phyloP scores from a whole-genome alignment of 2,797 vertebrate species.

The Macroramphosus scolopax region DNA sequence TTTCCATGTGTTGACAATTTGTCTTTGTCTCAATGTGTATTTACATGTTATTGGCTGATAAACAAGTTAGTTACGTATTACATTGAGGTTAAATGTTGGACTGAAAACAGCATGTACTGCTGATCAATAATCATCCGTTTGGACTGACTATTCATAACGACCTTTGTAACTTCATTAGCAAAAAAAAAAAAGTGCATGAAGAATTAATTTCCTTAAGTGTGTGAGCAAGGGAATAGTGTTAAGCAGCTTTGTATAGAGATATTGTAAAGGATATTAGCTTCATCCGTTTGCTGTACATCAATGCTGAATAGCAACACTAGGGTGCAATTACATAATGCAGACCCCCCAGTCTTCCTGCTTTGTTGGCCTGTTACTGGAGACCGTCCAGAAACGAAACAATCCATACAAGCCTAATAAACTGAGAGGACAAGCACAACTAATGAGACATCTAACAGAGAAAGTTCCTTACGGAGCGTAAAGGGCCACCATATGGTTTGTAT shows the following conservation, averaged over 20 bases:
- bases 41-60: too few species aligned
- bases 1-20: too few species aligned
- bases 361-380: constrained; percentile 85
- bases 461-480: constrained; percentile 50
- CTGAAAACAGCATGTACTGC: too few species aligned
- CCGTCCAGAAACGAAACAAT: constrained; percentile 83
- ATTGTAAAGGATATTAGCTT: constrained; percentile 56
- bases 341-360: constrained; percentile 83
- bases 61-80: too few species aligned
- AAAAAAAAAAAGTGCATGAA: constrained; percentile 49
- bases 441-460: constrained; percentile 68
- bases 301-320: constrained; percentile 50
- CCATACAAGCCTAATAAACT: constrained; percentile 81
- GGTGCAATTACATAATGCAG: constrained; percentile 74
- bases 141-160: too few species aligned
- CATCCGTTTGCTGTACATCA: constrained; percentile 43
- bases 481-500: constrained; percentile 51
- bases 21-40: too few species aligned
- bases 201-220: constrained; percentile 49
- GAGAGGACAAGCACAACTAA: constrained; percentile 77
- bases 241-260: constrained; percentile 58
- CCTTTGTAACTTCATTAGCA: too few species aligned
- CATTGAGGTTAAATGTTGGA: too few species aligned
- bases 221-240: constrained; percentile 44
- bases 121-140: too few species aligned